Percentiles rank a stretch among this genome's conserved stretches.
These are phyloP conservation scores for Oithona nana DNA, from an alignment of 2,888 invertebrate genomes.

Conservation along the genomic window DNA sequence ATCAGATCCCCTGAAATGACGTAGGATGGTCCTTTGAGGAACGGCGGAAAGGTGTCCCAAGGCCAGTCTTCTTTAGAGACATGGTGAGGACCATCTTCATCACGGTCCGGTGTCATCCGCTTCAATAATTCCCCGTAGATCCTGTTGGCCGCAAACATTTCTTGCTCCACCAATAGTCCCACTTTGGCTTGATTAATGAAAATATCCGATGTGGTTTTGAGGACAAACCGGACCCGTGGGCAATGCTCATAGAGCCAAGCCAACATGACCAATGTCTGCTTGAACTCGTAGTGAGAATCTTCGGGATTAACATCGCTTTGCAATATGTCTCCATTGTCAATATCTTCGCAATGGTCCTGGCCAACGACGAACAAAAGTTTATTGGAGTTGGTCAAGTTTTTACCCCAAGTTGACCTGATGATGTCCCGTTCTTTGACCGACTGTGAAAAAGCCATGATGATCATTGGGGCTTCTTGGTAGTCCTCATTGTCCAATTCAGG, in stretches of 20 bases:
- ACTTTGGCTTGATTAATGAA: not conserved
- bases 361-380: not conserved
- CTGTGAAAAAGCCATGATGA: not conserved
- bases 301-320: not conserved
- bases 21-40: not conserved
- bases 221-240: not conserved
- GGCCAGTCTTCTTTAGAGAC: not conserved
- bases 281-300: not conserved
- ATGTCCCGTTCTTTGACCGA: not conserved
- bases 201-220: not conserved
- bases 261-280: not conserved
- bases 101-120: not conserved
- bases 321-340: not conserved
- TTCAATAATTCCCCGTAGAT: not conserved
- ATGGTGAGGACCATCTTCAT: not conserved
- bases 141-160: not conserved
- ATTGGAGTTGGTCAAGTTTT: not conserved
- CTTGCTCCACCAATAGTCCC: not conserved
- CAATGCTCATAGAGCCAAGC: not conserved
- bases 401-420: not conserved
- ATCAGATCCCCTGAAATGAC: not conserved
- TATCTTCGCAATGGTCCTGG: not conserved
- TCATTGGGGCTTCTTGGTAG: not conserved
- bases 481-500: not conserved
- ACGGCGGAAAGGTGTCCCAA: not conserved